A percentile compares a stretch with the other conserved stretches of the same genome.
Evolutionary conservation across 2,888 invertebrate species (phyloP).

Genomic region (Autographa pulchrina): DNA sequence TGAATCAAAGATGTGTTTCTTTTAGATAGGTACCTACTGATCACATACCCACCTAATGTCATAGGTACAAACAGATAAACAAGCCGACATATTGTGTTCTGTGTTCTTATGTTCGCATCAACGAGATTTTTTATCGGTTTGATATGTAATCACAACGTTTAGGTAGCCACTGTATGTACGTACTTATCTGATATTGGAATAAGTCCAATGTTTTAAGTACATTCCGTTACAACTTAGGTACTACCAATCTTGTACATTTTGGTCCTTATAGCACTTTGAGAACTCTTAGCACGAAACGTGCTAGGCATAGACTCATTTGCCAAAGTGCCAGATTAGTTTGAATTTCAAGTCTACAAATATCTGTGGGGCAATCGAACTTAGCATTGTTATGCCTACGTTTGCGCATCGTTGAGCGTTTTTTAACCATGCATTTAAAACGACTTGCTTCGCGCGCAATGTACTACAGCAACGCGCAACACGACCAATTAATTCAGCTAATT

Average conservation of each 20-base stretch:
- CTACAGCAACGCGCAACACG: not conserved
- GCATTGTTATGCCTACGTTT: not conserved
- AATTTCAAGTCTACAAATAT: not conserved
- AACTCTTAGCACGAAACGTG: slow-evolving; percentile 14
- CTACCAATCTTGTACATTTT: slow-evolving; percentile 61
- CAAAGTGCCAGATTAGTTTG: not conserved
- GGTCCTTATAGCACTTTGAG: slow-evolving; percentile 61
- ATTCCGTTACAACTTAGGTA: slow-evolving; percentile 50
- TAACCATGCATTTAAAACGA: not conserved
- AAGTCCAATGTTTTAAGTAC: slow-evolving; percentile 34
- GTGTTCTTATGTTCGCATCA: slow-evolving; percentile 51
- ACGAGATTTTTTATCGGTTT: slow-evolving; percentile 62
- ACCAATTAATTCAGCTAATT: not conserved
- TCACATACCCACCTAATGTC: slow-evolving; percentile 25
- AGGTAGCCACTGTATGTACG: slow-evolving; percentile 44
- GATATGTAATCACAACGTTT: slow-evolving; percentile 73
- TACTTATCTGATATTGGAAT: slow-evolving; percentile 30
- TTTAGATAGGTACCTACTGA: slow-evolving; percentile 44
- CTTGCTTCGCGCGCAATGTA: not conserved
- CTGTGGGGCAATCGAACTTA: not conserved
- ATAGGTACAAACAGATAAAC: slow-evolving; percentile 16
- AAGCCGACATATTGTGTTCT: slow-evolving; percentile 34
- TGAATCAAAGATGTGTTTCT: slow-evolving; percentile 60
- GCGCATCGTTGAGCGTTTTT: not conserved
- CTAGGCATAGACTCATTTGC: not conserved